Percentiles rank a stretch among this genome's conserved stretches.
Evolutionary conservation across 2,797 vertebrate genomes (phyloP).

Genomic region (Cyclura pinguis): DNA sequence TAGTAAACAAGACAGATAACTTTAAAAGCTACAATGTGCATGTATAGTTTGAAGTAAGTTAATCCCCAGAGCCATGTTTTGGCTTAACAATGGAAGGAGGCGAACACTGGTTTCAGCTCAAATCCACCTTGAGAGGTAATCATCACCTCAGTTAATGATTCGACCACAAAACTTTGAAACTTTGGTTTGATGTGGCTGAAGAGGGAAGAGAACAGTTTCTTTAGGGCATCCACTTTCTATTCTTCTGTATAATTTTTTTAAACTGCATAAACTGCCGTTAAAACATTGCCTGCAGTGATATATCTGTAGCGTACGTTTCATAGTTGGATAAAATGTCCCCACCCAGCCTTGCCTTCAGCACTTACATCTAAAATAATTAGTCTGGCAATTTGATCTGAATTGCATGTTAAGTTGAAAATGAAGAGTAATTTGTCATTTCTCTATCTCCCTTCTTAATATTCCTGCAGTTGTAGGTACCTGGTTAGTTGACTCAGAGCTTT

Average conservation of each 20-base stretch:
- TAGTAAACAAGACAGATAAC: too few species aligned
- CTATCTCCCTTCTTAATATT: background rate
- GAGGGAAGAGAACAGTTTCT: background rate
- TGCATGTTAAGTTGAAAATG: background rate
- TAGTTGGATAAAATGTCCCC: too few species aligned
- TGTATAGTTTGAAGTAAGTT: too few species aligned
- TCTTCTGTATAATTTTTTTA: background rate
- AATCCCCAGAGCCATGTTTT: too few species aligned
- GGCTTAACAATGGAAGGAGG: too few species aligned
- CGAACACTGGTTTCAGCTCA: too few species aligned
- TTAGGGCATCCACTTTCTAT: too few species aligned
- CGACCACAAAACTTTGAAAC: too few species aligned
- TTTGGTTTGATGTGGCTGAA: background rate
- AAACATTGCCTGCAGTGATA: background rate
- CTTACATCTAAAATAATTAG: too few species aligned
- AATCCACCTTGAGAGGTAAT: too few species aligned
- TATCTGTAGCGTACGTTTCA: background rate
- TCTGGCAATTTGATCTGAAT: background rate
- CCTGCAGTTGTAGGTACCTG: background rate
- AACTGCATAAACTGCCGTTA: background rate
- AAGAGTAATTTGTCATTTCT: background rate
- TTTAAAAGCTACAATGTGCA: too few species aligned
- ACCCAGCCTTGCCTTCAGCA: background rate
- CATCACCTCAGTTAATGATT: too few species aligned
- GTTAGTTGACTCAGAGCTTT: background rate